Evolutionary conservation across 2,888 invertebrate genomes (phyloP), one percentile per base, ranked within the genome.

Genomic region (Mythimna albipuncta): DNA sequence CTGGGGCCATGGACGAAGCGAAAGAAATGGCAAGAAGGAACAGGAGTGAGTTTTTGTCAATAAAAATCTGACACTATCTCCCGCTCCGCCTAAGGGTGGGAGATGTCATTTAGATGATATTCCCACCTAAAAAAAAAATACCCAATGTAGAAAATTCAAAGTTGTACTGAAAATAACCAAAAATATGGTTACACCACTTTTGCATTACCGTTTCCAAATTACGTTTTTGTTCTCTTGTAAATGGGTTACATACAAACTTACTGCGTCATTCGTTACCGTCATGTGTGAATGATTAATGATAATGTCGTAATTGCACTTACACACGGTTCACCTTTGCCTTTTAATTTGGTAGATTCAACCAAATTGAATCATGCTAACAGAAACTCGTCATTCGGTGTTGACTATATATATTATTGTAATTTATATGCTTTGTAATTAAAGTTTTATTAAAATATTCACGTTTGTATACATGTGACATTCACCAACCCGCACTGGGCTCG

Each of bases 201-300:
- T 57, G 63, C 64, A 55, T 44, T 64, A 57, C 21, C 32, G 59
- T 52, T 68, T 65, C 35, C 55, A 67, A 77, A 85, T 77, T 50
- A 32, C 58, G 68, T 72, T 78, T 75, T 72, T 77, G 76, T 84
- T 86, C 63, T 61, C 47, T 69, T 73, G 85, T 79, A 73, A 77
- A 85, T 74, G 70, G 77, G 74, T 84, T 77, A 63, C 72, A 61
- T 65, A 75, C 61, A 73, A 79, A 74, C 72, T 74, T 76, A 81
- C 79, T 68, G 67, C 83, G 85, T 89, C 89, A 89, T 89, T 88
- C 85, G 81, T 85, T 85, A 81, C 84, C 81, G 83, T 83, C 87
- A 81, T 82, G 84, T 85, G 81, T 86, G 79, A 83, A 89, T 89
- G 87, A 88, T 89, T 87, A 83, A 89, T 89, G 85, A 81, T 70